Percentiles rank a stretch among this genome's conserved stretches.
Evolutionary conservation across 2,797 vertebrate genomes (phyloP).

Genomic region (Kryptolebias ocellatus): DNA sequence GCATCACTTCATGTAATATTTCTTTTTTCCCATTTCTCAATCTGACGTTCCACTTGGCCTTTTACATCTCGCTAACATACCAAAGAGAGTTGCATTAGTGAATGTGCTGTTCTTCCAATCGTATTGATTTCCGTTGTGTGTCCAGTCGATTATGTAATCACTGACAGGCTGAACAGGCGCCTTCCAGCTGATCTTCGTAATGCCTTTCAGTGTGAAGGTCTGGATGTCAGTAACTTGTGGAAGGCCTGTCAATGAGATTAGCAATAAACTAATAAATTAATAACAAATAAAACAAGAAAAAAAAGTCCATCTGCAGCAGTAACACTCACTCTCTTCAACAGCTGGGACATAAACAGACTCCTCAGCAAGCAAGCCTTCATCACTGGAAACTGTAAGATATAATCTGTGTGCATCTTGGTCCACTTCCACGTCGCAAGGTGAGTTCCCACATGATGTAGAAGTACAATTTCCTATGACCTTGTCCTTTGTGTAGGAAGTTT

Average conservation of each 20-base stretch:
- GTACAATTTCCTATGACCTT: background rate
- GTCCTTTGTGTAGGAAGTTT: background rate
- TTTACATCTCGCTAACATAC: conserved; percentile 46
- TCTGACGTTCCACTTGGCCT: background rate
- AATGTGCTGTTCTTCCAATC: conserved; percentile 60
- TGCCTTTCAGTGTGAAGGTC: conserved; percentile 7
- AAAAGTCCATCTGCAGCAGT: conserved; percentile 11
- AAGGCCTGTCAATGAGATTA: conserved; percentile 44
- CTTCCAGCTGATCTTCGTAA: conserved; percentile 65
- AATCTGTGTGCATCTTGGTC: conserved; percentile 45
- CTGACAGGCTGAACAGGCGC: conserved; percentile 43
- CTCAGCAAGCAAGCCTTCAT: conserved; percentile 1
- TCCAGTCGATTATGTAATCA: conserved; percentile 77
- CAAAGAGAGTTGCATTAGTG: conserved; percentile 55
- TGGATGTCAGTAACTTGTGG: conserved; percentile 50
- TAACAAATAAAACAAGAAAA: background rate
- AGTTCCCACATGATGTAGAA: background rate
- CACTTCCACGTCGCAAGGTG: conserved; percentile 51
- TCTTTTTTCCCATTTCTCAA: background rate
- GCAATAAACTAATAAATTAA: background rate
- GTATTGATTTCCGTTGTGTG: conserved; percentile 49
- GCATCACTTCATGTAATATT: background rate
- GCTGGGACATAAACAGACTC: conserved; percentile 68
- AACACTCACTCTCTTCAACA: conserved; percentile 60
- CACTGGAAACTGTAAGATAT: conserved; percentile 38